Percentiles rank a stretch among this genome's conserved stretches.
Conservation (phyloP, 2,797 vertebrate species). For the Siniperca obscura region DNA sequence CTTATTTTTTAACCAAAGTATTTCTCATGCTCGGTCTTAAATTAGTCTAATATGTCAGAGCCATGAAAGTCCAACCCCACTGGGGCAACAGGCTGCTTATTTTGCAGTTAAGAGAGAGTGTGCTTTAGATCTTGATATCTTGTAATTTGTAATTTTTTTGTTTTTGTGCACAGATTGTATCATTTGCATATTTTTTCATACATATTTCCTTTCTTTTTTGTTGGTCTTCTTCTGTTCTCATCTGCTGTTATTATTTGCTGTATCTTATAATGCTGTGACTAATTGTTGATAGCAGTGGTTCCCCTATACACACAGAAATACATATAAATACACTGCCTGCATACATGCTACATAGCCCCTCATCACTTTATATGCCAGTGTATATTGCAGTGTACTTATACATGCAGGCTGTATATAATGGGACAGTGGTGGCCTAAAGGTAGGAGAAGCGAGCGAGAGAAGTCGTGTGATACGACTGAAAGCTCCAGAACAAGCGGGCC, state of each 20-base stretch:
- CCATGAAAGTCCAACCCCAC: slow-evolving; percentile 24
- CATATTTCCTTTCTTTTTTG: slow-evolving; percentile 22
- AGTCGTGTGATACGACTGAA: not conserved
- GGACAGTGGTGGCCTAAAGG: too few relatives aligned
- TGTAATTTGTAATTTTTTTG: slow-evolving; percentile 37
- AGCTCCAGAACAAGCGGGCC: too few relatives aligned
- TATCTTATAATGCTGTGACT: not conserved
- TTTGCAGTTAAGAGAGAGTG: slow-evolving; percentile 33
- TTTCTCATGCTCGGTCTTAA: slow-evolving; percentile 3
- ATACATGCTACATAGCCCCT: not conserved
- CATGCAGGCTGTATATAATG: not conserved
- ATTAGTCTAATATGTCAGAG: slow-evolving; percentile 44
- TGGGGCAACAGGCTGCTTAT: slow-evolving; percentile 23
- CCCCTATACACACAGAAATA: not conserved
- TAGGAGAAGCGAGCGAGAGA: too few relatives aligned
- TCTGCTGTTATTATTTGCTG: slow-evolving; percentile 11
- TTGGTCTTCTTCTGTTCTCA: slow-evolving; percentile 6
- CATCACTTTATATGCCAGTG: not conserved
- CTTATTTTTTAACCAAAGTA: slow-evolving; percentile 20
- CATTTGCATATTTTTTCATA: slow-evolving; percentile 64
- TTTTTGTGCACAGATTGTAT: slow-evolving; percentile 54
- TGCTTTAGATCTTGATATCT: slow-evolving; percentile 27
- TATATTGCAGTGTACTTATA: not conserved
- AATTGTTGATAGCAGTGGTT: not conserved
- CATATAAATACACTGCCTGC: not conserved